These are phyloP conservation scores for Ceyx cyanopectus DNA, from an alignment of 2,113 vertebrate genomes.

Conservation along the genomic window DNA sequence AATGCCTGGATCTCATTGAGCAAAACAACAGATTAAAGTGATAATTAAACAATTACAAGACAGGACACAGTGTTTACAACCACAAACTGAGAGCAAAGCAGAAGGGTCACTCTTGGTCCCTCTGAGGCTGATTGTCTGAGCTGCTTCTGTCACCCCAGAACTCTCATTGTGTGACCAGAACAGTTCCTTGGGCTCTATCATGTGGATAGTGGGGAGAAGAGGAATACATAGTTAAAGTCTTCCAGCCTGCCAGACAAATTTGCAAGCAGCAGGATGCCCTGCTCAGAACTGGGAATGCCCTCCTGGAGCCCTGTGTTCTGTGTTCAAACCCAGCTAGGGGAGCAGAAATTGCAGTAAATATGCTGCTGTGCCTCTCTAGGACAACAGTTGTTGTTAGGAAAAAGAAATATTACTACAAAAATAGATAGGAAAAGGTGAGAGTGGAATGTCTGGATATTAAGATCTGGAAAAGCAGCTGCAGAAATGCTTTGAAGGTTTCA, in stretches of 20 bases:
- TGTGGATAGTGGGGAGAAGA: neutral
- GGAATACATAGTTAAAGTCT: neutral
- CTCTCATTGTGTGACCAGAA: rapidly evolving
- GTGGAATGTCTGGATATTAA: neutral
- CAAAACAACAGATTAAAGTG: neutral
- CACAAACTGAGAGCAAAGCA: neutral
- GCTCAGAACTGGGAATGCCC: neutral
- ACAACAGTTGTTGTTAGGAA: rapidly evolving
- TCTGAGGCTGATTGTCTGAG: neutral
- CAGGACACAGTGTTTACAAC: neutral
- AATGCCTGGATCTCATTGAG: neutral
- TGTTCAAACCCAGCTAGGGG: neutral
- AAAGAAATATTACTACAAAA: neutral
- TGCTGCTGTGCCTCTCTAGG: rapidly evolving
- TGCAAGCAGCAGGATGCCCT: neutral
- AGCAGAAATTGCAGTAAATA: rapidly evolving
- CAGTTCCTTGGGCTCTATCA: neutral
- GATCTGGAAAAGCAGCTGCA: neutral
- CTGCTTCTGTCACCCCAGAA: neutral
- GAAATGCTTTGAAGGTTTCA: neutral
- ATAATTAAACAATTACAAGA: neutral
- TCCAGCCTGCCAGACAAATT: neutral
- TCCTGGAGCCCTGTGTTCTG: neutral
- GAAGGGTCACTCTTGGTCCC: neutral
- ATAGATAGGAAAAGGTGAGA: neutral